Percentiles rank a stretch among this genome's conserved stretches.
phyloP scores from a whole-genome alignment of 53 echinoderm and acorn worm genomes.

The Actinopyga echinites region DNA sequence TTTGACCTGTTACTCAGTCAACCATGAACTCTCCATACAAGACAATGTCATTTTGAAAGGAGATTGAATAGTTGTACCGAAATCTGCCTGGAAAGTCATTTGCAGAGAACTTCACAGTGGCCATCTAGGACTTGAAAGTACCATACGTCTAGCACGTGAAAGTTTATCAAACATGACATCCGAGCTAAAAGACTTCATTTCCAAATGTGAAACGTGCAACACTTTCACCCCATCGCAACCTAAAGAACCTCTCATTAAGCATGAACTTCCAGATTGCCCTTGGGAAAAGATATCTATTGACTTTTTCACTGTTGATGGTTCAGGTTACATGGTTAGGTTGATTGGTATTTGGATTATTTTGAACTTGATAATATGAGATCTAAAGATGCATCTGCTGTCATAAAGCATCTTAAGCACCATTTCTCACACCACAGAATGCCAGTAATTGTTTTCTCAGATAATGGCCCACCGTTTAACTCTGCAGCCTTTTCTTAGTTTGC shows the following conservation, averaged over 20 bases:
- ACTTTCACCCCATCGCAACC: constrained; percentile 24
- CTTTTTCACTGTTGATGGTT: constrained; percentile 43
- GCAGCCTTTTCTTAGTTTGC: constrained; percentile 6
- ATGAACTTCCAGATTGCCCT: constrained; percentile 39
- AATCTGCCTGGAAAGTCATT: not conserved
- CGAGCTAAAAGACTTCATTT: constrained; percentile 39
- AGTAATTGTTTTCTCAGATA: constrained; percentile 24
- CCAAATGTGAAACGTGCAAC: constrained; percentile 50
- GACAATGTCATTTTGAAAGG: constrained; percentile 7
- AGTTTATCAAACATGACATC: constrained; percentile 42
- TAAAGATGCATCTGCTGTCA: constrained; percentile 46
- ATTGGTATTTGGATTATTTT: too few species aligned
- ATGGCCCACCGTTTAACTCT: constrained; percentile 45
- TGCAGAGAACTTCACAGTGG: constrained; percentile 32
- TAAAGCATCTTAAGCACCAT: constrained; percentile 37
- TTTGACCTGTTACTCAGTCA: not conserved
- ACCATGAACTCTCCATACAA: constrained; percentile 28
- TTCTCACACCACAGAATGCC: constrained; percentile 41
- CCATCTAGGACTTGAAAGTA: constrained; percentile 42
- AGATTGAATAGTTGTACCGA: constrained; percentile 21
- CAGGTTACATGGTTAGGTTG: too few species aligned
- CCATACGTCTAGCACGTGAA: constrained; percentile 40
- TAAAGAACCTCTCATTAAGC: constrained; percentile 39
- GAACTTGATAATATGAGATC: not conserved
- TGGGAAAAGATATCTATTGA: constrained; percentile 46